Evolutionary conservation across 2,888 invertebrate genomes (phyloP), one percentile per base, ranked within the genome.

Genomic region (Mimumesa dahlbomi): DNA sequence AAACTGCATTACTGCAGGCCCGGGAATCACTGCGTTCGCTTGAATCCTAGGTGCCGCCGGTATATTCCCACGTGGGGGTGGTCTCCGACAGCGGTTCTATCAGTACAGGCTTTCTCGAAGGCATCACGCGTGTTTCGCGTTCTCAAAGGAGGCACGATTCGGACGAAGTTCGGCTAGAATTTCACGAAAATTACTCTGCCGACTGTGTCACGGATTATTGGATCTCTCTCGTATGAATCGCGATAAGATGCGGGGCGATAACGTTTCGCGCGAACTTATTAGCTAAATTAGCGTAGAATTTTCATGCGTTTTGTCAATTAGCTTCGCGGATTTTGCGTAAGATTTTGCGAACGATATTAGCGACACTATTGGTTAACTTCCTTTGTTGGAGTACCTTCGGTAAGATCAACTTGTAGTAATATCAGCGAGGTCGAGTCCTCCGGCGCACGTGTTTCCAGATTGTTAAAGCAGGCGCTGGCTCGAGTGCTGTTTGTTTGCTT

Each of bases 1-100:
- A 79, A 81, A 83, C 75, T 83, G 78, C 75, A 76, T 79, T 83
- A 83, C 72, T 50, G 49, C 62, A 48, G 45, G 36, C 54, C 11
- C 61, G 74, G n/a, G 62, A 80, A 75, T 77, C 77, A 73, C 76
- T 50, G 66, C 69, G 68, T 54, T 56, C 62, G 59, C 56, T 75
- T 50, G 31, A 34, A 13, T 49, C 58, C 46, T 18, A 22, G 36
- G 48, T 49, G 58, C 52, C n/a, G 43, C 42, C 53, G 25, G 4
- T 3, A 25, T 25, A 62, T 58, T 59, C 40, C 72, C 78, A 59
- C 81, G 54, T 43, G 66, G 22, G 78, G 69, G 46, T n/a, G n/a
- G n/a, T 69, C 62, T 68, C 68, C 61, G 29, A 54, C 50, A n/a
- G n/a, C n/a, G 14, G 40, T 59, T 59, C 68, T 59, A 54, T 14